Evolutionary conservation across 2,888 invertebrate species (phyloP).

Genomic region (Xiphydria camelus): DNA sequence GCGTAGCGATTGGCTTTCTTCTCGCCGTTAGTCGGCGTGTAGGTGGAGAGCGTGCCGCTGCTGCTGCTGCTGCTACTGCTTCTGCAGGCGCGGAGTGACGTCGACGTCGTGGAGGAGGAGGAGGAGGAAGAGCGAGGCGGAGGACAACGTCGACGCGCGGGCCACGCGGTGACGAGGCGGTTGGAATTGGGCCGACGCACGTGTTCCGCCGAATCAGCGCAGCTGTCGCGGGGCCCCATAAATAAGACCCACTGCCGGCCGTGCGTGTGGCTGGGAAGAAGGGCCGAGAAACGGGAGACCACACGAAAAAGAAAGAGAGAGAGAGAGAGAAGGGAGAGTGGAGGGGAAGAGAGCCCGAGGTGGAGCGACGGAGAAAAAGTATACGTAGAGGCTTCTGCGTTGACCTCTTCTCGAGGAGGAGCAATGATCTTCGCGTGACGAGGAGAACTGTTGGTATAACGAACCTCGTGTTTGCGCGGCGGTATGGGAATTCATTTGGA

Average conservation of each 20-base stretch:
- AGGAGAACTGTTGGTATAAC: too few relatives aligned
- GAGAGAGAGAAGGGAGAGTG: constrained; percentile 10
- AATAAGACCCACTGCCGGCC: too few relatives aligned
- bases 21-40: constrained; percentile 6
- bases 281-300: not conserved
- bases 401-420: too few relatives aligned
- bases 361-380: too few relatives aligned
- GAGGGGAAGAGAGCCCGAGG: too few relatives aligned
- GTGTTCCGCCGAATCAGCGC: constrained; percentile 10
- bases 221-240: constrained; percentile 11
- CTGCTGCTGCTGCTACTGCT: too few relatives aligned
- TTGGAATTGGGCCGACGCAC: constrained; percentile 5
- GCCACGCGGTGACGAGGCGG: not conserved
- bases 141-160: not conserved
- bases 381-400: too few relatives aligned
- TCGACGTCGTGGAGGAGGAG: constrained; percentile 1
- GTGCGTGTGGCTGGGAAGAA: too few relatives aligned
- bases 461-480: too few relatives aligned
- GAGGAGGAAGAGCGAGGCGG: constrained; percentile 12
- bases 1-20: not conserved
- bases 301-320: constrained; percentile 4
- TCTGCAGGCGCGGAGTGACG: constrained; percentile 3
- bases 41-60: constrained; percentile 1
- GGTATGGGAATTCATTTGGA: too few relatives aligned
- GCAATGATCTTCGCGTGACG: too few relatives aligned